Evolutionary conservation across 1,140 invertebrate species (phyloP).

Genomic region (Pemphigus obesinymphae): DNA sequence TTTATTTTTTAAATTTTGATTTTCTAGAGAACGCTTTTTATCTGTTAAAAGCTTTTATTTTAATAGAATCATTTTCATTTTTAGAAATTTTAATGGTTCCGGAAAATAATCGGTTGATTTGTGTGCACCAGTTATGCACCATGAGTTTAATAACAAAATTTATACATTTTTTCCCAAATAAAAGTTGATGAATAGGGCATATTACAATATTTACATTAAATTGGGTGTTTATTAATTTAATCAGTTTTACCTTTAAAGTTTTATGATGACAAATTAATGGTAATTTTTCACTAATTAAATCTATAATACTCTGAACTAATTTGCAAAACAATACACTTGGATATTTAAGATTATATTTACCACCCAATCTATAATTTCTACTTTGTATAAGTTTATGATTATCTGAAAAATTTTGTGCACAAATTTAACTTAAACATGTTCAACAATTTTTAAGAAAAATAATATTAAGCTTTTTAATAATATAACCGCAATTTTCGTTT

Average conservation of each 20-base stretch:
- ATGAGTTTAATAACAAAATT: neutral
- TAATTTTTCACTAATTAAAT: neutral
- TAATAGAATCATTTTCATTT: neutral
- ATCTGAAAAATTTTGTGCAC: neutral
- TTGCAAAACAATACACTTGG: neutral
- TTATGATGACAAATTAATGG: neutral
- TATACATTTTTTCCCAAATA: neutral
- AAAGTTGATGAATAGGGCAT: neutral
- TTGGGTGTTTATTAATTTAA: neutral
- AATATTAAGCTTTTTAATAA: no score
- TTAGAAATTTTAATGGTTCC: neutral
- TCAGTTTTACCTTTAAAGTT: neutral
- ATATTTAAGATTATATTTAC: neutral
- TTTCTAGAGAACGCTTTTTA: no score
- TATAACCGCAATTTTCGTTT: neutral
- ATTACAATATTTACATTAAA: neutral
- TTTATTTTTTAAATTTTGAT: no score
- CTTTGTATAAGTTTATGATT: neutral
- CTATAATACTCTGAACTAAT: neutral
- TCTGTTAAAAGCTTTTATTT: neutral
- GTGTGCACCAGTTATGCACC: neutral
- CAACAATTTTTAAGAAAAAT: neutral
- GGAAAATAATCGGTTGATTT: neutral
- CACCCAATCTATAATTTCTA: neutral
- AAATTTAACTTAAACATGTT: neutral